phyloP scores from a whole-genome alignment of 53 echinoderm and acorn worm species.

The Arbacia lixula region DNA sequence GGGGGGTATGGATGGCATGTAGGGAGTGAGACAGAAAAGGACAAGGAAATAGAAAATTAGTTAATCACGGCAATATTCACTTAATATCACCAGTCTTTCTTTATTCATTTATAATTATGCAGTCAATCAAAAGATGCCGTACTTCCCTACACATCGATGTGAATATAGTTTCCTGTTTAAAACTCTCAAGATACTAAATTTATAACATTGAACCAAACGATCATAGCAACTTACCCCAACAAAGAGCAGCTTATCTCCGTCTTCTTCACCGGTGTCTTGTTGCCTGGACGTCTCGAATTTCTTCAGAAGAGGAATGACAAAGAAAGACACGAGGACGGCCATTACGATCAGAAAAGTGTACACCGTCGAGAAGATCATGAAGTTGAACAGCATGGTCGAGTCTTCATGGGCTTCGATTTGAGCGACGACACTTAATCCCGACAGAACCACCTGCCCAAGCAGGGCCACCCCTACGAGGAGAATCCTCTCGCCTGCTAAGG shows the following conservation, averaged over 20 bases:
- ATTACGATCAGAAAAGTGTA: conserved; percentile 21
- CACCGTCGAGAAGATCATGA: conserved; percentile 33
- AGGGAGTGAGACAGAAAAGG: too few species aligned
- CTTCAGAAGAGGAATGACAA: conserved; percentile 15
- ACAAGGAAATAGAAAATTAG: too few species aligned
- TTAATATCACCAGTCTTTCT: too few species aligned
- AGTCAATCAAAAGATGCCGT: too few species aligned
- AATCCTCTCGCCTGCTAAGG: conserved; percentile 44
- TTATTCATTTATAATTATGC: too few species aligned
- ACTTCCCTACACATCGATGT: too few species aligned
- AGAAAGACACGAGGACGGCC: neutral
- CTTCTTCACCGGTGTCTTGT: neutral
- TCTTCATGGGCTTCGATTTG: conserved; percentile 6
- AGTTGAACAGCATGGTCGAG: neutral
- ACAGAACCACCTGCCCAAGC: conserved; percentile 13
- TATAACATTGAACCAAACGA: neutral
- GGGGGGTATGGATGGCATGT: too few species aligned
- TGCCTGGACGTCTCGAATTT: neutral
- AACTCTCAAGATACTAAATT: too few species aligned
- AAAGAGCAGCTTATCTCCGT: neutral
- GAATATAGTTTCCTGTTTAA: too few species aligned
- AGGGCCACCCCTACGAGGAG: conserved; percentile 29
- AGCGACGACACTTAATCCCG: conserved; percentile 30
- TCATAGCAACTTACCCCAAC: neutral
- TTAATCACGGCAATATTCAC: too few species aligned